These are phyloP conservation scores for Lepeophtheirus nordmannii DNA, from an alignment of 2,888 invertebrate genomes.

Conservation along the genomic window DNA sequence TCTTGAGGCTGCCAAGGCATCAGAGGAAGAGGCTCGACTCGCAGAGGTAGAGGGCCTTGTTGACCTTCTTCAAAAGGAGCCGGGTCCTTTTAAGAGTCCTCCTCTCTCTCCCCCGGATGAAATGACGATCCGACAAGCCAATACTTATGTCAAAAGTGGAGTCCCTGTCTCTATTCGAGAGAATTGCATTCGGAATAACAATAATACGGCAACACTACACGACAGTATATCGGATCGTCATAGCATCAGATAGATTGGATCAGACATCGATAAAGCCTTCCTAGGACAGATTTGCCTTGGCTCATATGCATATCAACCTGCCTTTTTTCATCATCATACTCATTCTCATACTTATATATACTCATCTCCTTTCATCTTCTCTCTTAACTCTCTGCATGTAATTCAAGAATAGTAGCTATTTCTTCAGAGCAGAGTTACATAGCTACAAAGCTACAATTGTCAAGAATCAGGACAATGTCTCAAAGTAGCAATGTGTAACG, in stretches of 20 bases:
- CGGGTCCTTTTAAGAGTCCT: slow-evolving; percentile 22
- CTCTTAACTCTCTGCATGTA: too few relatives aligned
- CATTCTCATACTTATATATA: too few relatives aligned
- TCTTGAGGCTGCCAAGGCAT: slow-evolving; percentile 37
- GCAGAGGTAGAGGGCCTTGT: slow-evolving; percentile 24
- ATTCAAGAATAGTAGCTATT: too few relatives aligned
- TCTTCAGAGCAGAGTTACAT: too few relatives aligned
- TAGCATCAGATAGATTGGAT: slow-evolving; percentile 16
- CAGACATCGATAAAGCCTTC: too few relatives aligned
- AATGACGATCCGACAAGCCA: slow-evolving; percentile 17
- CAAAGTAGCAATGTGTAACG: too few relatives aligned
- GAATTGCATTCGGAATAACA: neutral
- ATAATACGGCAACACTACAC: neutral
- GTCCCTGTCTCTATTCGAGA: neutral
- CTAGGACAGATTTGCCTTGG: too few relatives aligned
- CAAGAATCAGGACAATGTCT: too few relatives aligned
- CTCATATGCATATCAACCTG: too few relatives aligned
- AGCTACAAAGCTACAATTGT: too few relatives aligned
- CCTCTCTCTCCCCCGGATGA: slow-evolving; percentile 25
- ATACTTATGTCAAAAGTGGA: neutral
- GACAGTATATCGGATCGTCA: slow-evolving; percentile 14
- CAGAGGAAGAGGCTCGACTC: slow-evolving; percentile 31
- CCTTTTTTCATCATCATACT: too few relatives aligned
- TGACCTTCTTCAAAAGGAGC: slow-evolving; percentile 22
- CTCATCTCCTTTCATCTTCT: too few relatives aligned